Evolutionary conservation across 1,140 invertebrate species (phyloP), one percentile per base, ranked within the genome.

Genomic region (Diachasmimorpha longicaudata): DNA sequence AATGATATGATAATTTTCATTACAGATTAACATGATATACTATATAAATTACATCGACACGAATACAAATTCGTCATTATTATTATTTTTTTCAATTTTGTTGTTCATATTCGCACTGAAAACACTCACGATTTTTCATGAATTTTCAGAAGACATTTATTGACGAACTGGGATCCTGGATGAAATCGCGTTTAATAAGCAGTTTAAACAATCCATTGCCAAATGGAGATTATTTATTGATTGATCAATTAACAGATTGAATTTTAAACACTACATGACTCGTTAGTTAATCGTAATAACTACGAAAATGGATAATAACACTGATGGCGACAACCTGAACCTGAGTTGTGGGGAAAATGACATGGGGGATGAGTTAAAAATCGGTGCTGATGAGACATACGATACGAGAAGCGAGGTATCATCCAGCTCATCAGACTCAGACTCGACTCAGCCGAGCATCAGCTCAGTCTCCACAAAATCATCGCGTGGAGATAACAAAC

Each of bases 321-420:
- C 89, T 13, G 93, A 93, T 81, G 91, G 91, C 75, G 93, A 93
- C 78, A 93, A 93, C 87, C 88, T 93, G 79, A 93, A 92, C 78
- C 87, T 94, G 77, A 93, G 92, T 83, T 92, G 93, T 81, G 91
- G 92, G 25, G 93, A 93, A 80, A 93, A 93, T 75, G 93, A 94
- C 81, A 93, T 93, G 72, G 92, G 91, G 14, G 93, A 94, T 83
- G 93, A 93, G 82, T 81, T 93, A 46, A 93, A 93, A 85, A 91
- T 93, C 73, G 92, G 91, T 55, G 92, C 93, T 73, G 90, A 88
- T 79, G 91, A 91, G 81, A 91, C 90, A 42, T 92, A 91, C 81
- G 94, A 96, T 82, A 95, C 93, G 21, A 89, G 94, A 14, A 96
- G 95, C 85, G 95, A 96, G 87, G 94, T 95, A 21, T 94, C 94